Conservation (phyloP, 2,888 invertebrate species). For the Muschampia plurimacula region DNA sequence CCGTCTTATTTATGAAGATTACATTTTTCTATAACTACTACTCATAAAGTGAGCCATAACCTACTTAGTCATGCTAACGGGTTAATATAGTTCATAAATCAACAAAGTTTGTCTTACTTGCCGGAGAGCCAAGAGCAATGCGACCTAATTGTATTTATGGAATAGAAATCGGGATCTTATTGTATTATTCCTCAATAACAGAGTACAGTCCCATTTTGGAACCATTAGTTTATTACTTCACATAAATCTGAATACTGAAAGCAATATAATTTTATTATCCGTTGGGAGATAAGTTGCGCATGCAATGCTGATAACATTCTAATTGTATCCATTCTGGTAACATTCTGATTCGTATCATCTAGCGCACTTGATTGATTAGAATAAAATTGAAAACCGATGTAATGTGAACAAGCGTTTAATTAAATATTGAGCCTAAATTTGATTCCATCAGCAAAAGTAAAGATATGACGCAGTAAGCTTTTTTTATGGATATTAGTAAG, state of each 20-base stretch:
- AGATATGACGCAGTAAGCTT: too few species aligned
- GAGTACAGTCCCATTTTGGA: constrained; percentile 11
- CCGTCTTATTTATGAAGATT: constrained; percentile 2
- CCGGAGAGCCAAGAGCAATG: constrained; percentile 27
- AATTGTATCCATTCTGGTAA: too few species aligned
- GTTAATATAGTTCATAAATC: constrained; percentile 38
- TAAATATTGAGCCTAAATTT: too few species aligned
- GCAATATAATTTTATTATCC: background rate
- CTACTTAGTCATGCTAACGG: constrained; percentile 35
- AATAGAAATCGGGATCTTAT: constrained; percentile 34
- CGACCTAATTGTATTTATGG: constrained; percentile 36
- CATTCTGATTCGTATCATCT: too few species aligned
- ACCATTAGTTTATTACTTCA: constrained; percentile 24
- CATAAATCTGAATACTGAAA: background rate
- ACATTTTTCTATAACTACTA: constrained; percentile 18
- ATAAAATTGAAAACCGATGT: too few species aligned
- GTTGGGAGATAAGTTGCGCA: background rate
- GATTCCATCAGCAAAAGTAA: too few species aligned
- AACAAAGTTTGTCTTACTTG: constrained; percentile 37
- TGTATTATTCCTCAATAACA: constrained; percentile 28
- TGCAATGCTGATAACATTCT: background rate
- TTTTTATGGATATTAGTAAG: too few species aligned
- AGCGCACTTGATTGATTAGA: too few species aligned
- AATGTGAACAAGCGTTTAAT: too few species aligned
- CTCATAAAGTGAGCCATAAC: constrained; percentile 27